phyloP scores from a whole-genome alignment of 2,888 invertebrate species.

The Helicoverpa assulta region DNA sequence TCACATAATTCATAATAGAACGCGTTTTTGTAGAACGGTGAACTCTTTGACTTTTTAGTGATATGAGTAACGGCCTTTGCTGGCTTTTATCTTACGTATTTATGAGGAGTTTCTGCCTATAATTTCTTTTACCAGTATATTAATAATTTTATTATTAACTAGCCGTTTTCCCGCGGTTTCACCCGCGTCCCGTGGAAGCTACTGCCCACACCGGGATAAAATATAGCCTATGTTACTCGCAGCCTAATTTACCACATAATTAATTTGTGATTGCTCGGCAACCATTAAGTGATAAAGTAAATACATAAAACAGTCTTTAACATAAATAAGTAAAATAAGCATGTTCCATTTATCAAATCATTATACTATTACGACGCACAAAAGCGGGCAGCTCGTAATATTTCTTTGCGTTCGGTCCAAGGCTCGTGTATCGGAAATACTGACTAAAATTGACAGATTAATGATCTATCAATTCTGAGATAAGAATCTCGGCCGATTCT shows the following conservation, averaged over 20 bases:
- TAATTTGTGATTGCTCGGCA: no score
- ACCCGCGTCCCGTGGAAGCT: no score
- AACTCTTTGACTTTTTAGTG: slow-evolving; percentile 29
- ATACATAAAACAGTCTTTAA: background rate
- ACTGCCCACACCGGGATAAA: no score
- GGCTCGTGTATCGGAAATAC: slow-evolving; percentile 47
- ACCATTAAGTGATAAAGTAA: no score
- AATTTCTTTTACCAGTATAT: no score
- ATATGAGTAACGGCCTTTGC: slow-evolving; percentile 3
- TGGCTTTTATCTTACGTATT: slow-evolving; percentile 2
- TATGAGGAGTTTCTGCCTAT: background rate
- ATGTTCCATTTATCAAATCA: slow-evolving; percentile 9
- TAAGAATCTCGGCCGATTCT: slow-evolving; percentile 56
- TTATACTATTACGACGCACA: slow-evolving; percentile 17
- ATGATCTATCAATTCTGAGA: slow-evolving; percentile 60
- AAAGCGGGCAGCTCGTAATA: slow-evolving; percentile 31
- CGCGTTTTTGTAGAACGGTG: slow-evolving; percentile 19
- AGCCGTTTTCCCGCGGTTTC: no score
- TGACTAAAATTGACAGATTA: slow-evolving; percentile 54
- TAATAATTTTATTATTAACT: no score
- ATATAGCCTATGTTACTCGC: no score
- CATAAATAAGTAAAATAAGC: slow-evolving; percentile 5
- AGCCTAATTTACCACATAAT: no score
- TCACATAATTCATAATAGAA: slow-evolving; percentile 53
- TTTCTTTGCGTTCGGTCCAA: slow-evolving; percentile 17